phyloP scores from a whole-genome alignment of 2,797 vertebrate species.

The Acropternis orthonyx region DNA sequence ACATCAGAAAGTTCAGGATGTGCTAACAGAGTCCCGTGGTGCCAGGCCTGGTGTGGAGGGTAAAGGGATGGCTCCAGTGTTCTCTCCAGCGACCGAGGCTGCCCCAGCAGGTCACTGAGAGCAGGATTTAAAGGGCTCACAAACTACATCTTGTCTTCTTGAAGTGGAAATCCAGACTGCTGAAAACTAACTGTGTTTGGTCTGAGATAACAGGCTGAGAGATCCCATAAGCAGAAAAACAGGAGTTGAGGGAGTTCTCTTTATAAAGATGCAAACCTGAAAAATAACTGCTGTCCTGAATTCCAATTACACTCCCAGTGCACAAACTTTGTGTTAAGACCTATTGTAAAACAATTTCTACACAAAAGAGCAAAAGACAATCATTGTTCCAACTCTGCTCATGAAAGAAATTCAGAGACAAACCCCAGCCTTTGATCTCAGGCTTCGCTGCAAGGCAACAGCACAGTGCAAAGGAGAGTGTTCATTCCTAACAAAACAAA shows the following conservation, averaged over 20 bases:
- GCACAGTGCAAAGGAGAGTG: not conserved
- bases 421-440: slow-evolving; percentile 21
- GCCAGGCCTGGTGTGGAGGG: slow-evolving; percentile 1
- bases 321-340: slow-evolving; percentile 18
- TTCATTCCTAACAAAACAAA: not conserved
- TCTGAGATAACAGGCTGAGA: slow-evolving; percentile 4
- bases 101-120: not conserved
- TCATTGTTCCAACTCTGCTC: not conserved
- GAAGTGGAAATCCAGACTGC: not conserved
- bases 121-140: not conserved
- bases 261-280: not conserved
- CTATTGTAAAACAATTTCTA: not conserved
- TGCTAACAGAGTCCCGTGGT: not conserved
- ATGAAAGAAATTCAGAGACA: slow-evolving; percentile 34
- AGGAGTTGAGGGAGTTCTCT: not conserved
- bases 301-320: not conserved
- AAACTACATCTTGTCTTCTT: not conserved
- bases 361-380: not conserved
- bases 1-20: not conserved
- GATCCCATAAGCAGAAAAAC: not conserved
- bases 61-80: not conserved
- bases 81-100: not conserved
- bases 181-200: not conserved
- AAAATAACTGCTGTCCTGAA: not conserved
- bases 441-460: not conserved